phyloP scores from a whole-genome alignment of 2,888 invertebrate species.

The Eupithecia subfuscata region DNA sequence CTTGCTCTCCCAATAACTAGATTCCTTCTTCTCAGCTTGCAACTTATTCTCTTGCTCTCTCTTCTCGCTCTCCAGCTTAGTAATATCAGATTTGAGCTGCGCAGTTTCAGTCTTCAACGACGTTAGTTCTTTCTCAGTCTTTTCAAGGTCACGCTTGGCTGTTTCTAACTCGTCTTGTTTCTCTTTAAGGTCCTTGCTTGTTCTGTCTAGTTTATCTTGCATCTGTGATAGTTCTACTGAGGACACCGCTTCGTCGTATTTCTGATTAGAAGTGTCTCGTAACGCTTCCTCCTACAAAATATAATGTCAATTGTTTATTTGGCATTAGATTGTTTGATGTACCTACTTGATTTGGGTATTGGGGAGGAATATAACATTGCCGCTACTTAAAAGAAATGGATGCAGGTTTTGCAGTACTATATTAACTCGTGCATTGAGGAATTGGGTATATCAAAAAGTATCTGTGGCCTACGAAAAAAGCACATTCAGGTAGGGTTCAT shows the following conservation, averaged over 20 bases:
- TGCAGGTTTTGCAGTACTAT: not conserved
- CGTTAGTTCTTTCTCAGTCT: conserved; percentile 77
- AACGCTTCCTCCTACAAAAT: conserved; percentile 71
- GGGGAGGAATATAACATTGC: not conserved
- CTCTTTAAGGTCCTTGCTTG: conserved; percentile 65
- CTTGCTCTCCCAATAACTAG: conserved; percentile 86
- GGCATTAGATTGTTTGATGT: not conserved
- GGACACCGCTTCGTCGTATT: conserved; percentile 77
- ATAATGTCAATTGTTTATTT: conserved; percentile 24
- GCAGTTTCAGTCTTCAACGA: conserved; percentile 70
- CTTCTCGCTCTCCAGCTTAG: conserved; percentile 76
- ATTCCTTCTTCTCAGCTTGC: conserved; percentile 85
- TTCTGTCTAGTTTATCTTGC: conserved; percentile 74
- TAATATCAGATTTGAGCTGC: conserved; percentile 74
- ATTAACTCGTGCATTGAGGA: conserved; percentile 4
- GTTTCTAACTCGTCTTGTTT: conserved; percentile 68
- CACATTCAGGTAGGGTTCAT: not conserved
- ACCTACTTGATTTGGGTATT: not conserved
- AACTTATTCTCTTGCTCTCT: conserved; percentile 87
- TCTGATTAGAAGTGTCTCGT: conserved; percentile 74
- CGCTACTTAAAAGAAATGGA: not conserved
- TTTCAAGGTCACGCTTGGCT: conserved; percentile 66
- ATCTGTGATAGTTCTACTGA: conserved; percentile 79
- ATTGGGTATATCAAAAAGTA: not conserved
- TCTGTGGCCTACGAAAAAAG: not conserved